phyloP scores from a whole-genome alignment of 1,140 invertebrate genomes.

The Oryctes rhinoceros region DNA sequence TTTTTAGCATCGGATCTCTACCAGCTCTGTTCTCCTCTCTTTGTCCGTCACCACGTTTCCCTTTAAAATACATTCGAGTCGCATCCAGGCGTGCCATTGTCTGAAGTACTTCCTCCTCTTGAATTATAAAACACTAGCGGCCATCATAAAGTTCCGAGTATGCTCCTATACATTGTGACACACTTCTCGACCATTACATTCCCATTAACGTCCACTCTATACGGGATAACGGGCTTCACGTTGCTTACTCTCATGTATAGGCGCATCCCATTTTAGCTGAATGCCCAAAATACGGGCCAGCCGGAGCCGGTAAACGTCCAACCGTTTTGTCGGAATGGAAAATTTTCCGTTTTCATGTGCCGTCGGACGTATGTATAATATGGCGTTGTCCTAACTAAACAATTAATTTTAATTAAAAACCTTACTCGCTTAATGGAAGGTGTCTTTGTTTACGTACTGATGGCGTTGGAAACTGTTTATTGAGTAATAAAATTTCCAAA shows the following conservation, averaged over 20 bases:
- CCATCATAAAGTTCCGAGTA: constrained; percentile 43
- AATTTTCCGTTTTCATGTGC: background rate
- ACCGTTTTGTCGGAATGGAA: constrained; percentile 3
- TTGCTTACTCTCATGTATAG: background rate
- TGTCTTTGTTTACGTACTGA: background rate
- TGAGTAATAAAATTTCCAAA: background rate
- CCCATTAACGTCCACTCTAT: constrained; percentile 40
- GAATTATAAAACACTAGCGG: constrained; percentile 45
- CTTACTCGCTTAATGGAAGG: constrained; percentile 9
- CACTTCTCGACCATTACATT: constrained; percentile 43
- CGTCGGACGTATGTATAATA: background rate
- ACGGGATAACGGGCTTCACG: constrained; percentile 7
- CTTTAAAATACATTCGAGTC: constrained; percentile 29
- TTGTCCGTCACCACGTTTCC: background rate
- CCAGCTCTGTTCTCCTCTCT: background rate
- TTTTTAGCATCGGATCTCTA: background rate
- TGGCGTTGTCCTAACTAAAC: constrained; percentile 9
- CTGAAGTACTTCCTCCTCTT: constrained; percentile 43
- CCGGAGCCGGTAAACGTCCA: background rate
- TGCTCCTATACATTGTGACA: constrained; percentile 42
- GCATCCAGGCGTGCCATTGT: constrained; percentile 36
- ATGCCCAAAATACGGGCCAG: background rate
- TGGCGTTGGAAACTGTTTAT: constrained; percentile 3
- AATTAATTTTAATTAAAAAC: constrained; percentile 12
- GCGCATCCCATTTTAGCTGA: background rate